phyloP scores from a whole-genome alignment of 30 jellyfish, hydroid and myxozoan species.

The Cassiopea andromeda region DNA sequence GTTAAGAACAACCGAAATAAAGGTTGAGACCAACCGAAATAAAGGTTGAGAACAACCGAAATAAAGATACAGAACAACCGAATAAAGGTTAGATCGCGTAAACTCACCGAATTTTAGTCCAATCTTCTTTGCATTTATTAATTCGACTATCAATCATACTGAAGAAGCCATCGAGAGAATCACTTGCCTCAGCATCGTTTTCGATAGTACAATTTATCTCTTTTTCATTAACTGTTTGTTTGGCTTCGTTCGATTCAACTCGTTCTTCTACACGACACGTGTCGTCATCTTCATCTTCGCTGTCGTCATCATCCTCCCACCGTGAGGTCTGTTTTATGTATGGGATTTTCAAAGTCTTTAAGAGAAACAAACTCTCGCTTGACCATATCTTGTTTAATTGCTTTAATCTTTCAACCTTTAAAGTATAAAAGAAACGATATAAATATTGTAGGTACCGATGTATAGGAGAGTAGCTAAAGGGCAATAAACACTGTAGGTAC shows the following conservation, averaged over 20 bases:
- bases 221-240: neutral
- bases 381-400: conserved; percentile 80
- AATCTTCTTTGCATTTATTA: conserved; percentile 51
- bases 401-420: conserved; percentile 71
- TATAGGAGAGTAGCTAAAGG: no score
- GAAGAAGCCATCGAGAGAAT: conserved; percentile 19
- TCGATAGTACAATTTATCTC: neutral
- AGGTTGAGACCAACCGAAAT: neutral
- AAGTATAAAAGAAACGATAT: conserved; percentile 3
- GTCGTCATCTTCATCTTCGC: conserved; percentile 10
- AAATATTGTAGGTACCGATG: neutral
- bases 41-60: neutral
- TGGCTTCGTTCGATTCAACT: neutral
- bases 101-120: conserved; percentile 56
- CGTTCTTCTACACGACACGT: neutral
- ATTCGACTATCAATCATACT: conserved; percentile 46
- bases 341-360: conserved; percentile 67
- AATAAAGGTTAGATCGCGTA: neutral
- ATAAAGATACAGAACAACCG: neutral
- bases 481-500: no score
- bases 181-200: neutral
- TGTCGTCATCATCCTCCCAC: conserved; percentile 21
- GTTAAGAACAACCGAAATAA: no score
- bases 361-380: conserved; percentile 59
- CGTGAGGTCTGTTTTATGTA: neutral